Evolutionary conservation across 1,140 invertebrate genomes (phyloP).

Genomic region (Drusus annulatus): DNA sequence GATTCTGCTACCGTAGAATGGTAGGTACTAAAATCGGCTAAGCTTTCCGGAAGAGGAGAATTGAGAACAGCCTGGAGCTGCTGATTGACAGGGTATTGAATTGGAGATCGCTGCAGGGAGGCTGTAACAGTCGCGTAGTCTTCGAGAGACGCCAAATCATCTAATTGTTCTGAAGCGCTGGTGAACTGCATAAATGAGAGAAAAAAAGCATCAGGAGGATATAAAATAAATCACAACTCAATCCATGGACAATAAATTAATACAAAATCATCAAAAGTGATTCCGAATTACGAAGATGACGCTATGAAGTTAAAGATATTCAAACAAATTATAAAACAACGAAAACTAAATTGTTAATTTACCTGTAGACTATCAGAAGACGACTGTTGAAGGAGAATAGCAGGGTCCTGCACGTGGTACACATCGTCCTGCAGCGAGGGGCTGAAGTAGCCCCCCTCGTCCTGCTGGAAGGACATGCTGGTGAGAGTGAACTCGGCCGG

Average conservation of each 20-base stretch:
- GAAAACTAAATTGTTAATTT: not conserved
- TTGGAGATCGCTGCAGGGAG: slow-evolving; percentile 70
- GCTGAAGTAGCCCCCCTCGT: slow-evolving; percentile 82
- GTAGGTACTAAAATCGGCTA: slow-evolving; percentile 86
- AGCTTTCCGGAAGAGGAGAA: slow-evolving; percentile 82
- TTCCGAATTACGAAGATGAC: too few relatives aligned
- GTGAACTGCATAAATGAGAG: slow-evolving; percentile 76
- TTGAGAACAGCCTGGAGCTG: slow-evolving; percentile 82
- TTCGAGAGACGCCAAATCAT: slow-evolving; percentile 79
- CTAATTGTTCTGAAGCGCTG: slow-evolving; percentile 76
- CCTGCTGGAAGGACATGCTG: slow-evolving; percentile 76
- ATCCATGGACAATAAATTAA: too few relatives aligned
- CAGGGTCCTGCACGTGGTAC: slow-evolving; percentile 81
- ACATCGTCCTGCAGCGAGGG: slow-evolving; percentile 84
- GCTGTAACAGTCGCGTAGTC: slow-evolving; percentile 74
- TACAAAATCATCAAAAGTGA: too few relatives aligned
- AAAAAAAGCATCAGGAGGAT: too few relatives aligned
- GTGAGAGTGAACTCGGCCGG: slow-evolving; percentile 75
- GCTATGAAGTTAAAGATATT: too few relatives aligned
- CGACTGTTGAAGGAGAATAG: slow-evolving; percentile 75
- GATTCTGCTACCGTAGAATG: slow-evolving; percentile 73
- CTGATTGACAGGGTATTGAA: slow-evolving; percentile 79
- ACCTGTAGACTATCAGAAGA: slow-evolving; percentile 59
- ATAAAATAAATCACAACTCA: too few relatives aligned
- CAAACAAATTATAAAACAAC: too few relatives aligned